phyloP scores from a whole-genome alignment of 2,113 vertebrate species.

The Hypomesus transpacificus region DNA sequence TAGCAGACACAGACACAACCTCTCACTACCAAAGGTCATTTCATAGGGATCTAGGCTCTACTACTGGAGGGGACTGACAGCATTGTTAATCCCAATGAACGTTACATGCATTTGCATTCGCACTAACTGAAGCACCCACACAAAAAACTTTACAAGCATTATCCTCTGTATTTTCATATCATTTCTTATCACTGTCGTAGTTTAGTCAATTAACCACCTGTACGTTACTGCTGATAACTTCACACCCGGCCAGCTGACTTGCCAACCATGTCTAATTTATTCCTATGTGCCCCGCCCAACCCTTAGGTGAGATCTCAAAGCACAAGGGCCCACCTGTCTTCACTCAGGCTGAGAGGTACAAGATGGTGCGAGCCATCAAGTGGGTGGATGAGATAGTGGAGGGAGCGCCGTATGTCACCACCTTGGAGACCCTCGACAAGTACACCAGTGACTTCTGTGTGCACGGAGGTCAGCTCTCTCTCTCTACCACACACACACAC shows the following conservation, averaged over 20 bases:
- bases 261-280: not conserved
- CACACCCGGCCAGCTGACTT: not conserved
- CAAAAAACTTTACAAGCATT: too few relatives aligned
- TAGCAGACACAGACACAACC: slow-evolving; percentile 9
- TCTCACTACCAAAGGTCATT: not conserved
- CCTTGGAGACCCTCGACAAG: slow-evolving; percentile 90
- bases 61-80: too few relatives aligned
- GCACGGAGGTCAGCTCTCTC: slow-evolving; percentile 80
- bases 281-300: not conserved
- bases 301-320: slow-evolving; percentile 89
- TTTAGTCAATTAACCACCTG: too few relatives aligned
- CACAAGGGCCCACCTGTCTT: slow-evolving; percentile 98
- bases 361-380: slow-evolving; percentile 96
- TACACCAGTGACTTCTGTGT: slow-evolving; percentile 96
- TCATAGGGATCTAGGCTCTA: too few relatives aligned
- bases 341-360: slow-evolving; percentile 92
- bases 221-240: not conserved
- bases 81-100: too few relatives aligned
- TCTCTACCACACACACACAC: too few relatives aligned
- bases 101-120: too few relatives aligned
- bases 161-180: too few relatives aligned
- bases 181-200: too few relatives aligned
- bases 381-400: slow-evolving; percentile 97
- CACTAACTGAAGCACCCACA: too few relatives aligned
- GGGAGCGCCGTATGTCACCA: slow-evolving; percentile 94